Conservation (phyloP, 2,797 vertebrate genomes). For the Manis javanica region DNA sequence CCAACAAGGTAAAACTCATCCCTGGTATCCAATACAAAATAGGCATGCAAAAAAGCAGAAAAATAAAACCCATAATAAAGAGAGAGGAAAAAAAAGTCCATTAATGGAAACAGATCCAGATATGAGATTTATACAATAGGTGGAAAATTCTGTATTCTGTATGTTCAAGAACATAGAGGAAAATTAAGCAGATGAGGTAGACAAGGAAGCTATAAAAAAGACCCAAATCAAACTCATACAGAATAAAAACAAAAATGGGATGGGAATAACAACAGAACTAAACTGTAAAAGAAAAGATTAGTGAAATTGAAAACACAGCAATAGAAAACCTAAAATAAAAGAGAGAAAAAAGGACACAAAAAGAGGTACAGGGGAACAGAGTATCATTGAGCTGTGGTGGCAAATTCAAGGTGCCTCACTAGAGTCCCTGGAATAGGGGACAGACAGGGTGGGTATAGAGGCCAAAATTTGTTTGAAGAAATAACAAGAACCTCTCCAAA, state of each 20-base stretch:
- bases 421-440: background rate
- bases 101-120: background rate
- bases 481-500: background rate
- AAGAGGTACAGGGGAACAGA: background rate
- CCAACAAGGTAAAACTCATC: conserved; percentile 26
- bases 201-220: background rate
- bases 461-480: background rate
- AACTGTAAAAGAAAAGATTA: background rate
- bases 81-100: background rate
- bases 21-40: background rate
- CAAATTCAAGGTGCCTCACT: background rate
- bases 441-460: too few species aligned
- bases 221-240: background rate
- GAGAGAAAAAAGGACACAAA: background rate
- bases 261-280: background rate
- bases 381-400: background rate
- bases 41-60: conserved; percentile 23
- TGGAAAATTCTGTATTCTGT: background rate
- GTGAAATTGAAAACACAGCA: background rate
- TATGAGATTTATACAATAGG: conserved; percentile 14
- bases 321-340: background rate
- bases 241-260: background rate
- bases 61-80: background rate
- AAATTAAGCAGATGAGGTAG: background rate
- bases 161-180: background rate